Percentiles rank a stretch among this genome's conserved stretches.
Conservation (phyloP, 2,888 invertebrate species). For the Tipula helvola region DNA sequence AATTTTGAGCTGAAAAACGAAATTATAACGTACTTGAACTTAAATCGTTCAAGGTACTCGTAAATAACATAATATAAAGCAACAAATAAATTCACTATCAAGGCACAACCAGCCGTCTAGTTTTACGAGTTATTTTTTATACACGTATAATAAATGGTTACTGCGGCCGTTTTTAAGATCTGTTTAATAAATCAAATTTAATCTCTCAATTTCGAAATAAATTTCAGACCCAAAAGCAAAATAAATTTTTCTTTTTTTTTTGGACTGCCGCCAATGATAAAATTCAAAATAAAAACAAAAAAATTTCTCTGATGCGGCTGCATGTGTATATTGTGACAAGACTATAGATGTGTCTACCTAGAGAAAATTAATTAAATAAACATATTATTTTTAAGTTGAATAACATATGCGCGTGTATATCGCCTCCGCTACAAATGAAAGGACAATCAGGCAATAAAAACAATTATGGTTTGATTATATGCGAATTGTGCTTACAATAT, state of each 20-base stretch:
- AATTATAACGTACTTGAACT: neutral
- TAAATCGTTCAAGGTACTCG: neutral
- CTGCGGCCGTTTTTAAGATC: neutral
- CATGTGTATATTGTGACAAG: neutral
- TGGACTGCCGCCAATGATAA: neutral
- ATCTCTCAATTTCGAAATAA: neutral
- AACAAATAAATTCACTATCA: neutral
- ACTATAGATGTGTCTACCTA: neutral
- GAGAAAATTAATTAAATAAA: neutral
- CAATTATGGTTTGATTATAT: neutral
- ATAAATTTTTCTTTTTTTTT: neutral
- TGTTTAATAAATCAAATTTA: neutral
- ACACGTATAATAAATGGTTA: too few relatives aligned
- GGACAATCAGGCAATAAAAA: neutral
- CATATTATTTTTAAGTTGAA: neutral
- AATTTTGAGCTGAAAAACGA: neutral
- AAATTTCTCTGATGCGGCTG: neutral
- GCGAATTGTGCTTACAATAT: neutral
- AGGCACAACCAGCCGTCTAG: neutral
- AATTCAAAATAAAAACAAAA: neutral
- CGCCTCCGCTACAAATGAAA: neutral
- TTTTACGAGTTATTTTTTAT: neutral
- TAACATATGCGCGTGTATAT: neutral
- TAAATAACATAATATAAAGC: neutral
- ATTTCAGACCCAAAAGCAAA: neutral